Percentiles rank a stretch among this genome's conserved stretches.
Conservation (phyloP, 1,140 invertebrate genomes). For the Hypothenemus hampei region DNA sequence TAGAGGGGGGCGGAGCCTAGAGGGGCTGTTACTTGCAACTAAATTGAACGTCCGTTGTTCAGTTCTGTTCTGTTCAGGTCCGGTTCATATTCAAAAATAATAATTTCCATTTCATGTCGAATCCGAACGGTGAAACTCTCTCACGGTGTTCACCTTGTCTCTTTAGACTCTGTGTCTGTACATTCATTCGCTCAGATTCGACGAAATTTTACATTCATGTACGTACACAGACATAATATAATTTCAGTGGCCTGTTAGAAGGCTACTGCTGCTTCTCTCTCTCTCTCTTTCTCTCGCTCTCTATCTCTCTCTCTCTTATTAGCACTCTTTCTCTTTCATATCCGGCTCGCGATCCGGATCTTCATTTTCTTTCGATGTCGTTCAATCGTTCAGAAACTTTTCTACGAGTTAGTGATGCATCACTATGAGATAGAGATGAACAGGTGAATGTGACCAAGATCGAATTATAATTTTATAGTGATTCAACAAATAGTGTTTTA, state of each 20-base stretch:
- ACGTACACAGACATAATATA: no score
- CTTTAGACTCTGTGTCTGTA: neutral
- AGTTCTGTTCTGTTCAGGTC: no score
- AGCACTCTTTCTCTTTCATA: constrained; percentile 30
- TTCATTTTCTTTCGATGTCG: constrained; percentile 27
- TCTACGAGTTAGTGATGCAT: no score
- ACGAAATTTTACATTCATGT: constrained; percentile 25
- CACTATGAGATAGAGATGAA: no score
- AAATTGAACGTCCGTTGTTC: no score
- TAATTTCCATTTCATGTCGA: constrained; percentile 25
- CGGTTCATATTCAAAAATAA: constrained; percentile 29
- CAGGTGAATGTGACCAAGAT: no score
- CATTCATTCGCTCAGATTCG: constrained; percentile 17
- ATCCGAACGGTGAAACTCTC: constrained; percentile 21
- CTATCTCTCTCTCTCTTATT: no score
- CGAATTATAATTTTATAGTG: neutral
- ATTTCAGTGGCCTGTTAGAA: constrained; percentile 25
- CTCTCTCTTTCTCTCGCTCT: no score
- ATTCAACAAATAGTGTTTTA: neutral
- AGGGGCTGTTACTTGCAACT: no score
- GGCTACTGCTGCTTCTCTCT: constrained; percentile 23
- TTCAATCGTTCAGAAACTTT: no score
- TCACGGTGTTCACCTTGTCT: constrained; percentile 10
- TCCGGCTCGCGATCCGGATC: constrained; percentile 28
- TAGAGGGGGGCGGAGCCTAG: no score